These are phyloP conservation scores for Corticium candelabrum DNA, from an alignment of 37 sponge, comb jelly and placozoan species.

Conservation along the genomic window DNA sequence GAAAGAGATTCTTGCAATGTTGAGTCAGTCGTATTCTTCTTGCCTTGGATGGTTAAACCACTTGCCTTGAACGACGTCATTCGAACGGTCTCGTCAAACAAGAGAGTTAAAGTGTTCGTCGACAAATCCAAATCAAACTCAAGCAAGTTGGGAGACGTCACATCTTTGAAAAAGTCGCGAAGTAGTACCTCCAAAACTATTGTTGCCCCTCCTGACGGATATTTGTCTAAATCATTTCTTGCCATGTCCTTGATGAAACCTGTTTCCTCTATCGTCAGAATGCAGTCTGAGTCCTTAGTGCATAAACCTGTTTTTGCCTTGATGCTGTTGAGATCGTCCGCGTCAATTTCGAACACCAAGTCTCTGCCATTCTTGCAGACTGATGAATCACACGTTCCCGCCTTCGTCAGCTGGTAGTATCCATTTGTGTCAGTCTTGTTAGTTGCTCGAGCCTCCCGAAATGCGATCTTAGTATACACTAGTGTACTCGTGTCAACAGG, in stretches of 20 bases:
- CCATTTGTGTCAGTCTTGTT: background rate
- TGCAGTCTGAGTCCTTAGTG: slow-evolving; percentile 30
- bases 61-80: background rate
- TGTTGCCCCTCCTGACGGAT: slow-evolving; percentile 26
- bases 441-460: slow-evolving; percentile 11
- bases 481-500: slow-evolving; percentile 2
- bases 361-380: too few relatives aligned
- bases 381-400: too few relatives aligned
- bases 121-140: background rate
- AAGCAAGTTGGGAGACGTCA: slow-evolving; percentile 17
- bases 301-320: slow-evolving; percentile 29
- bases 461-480: background rate
- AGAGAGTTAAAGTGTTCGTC: background rate
- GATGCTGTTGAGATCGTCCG: slow-evolving; percentile 47
- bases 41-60: background rate
- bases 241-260: slow-evolving; percentile 60
- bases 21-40: too few relatives aligned
- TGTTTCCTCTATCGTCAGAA: slow-evolving; percentile 28
- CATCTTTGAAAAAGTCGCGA: slow-evolving; percentile 32
- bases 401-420: background rate
- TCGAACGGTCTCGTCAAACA: background rate
- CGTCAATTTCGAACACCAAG: too few relatives aligned
- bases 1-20: slow-evolving; percentile 3
- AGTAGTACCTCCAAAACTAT: slow-evolving; percentile 48
- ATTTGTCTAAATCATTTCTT: slow-evolving; percentile 44